A percentile compares a stretch with the other conserved stretches of the same genome.
Evolutionary conservation across 1,140 invertebrate species (phyloP).

Genomic region (Cryptotermes secundus): DNA sequence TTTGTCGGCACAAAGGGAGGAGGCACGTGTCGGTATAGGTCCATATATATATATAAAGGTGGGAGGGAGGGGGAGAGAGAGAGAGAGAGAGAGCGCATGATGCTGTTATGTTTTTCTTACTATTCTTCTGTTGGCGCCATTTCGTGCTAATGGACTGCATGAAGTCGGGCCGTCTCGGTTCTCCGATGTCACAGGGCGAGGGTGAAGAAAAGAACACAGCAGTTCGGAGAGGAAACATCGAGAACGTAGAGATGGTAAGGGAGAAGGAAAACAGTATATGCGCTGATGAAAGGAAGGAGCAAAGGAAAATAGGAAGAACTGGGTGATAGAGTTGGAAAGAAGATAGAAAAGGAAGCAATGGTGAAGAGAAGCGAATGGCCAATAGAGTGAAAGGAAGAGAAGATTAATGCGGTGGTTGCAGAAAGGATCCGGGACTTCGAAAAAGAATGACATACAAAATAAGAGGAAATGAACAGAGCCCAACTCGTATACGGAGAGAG

Average conservation of each 20-base stretch:
- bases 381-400: too few species aligned
- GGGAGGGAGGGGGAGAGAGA: too few species aligned
- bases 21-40: not conserved
- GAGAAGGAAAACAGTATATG: not conserved
- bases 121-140: not conserved
- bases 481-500: not conserved
- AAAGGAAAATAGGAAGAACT: not conserved
- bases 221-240: not conserved
- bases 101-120: not conserved
- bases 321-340: not conserved
- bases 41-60: not conserved
- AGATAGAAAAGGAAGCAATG: too few species aligned
- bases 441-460: too few species aligned
- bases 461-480: not conserved
- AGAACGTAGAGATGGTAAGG: not conserved
- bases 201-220: not conserved
- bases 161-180: not conserved
- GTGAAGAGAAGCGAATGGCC: too few species aligned
- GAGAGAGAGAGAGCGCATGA: too few species aligned
- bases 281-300: not conserved
- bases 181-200: not conserved
- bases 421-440: too few species aligned
- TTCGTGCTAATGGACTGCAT: not conserved
- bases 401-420: too few species aligned
- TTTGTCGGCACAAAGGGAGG: not conserved